Base-by-base conservation (phyloP, 1,140 invertebrate genomes). In the Glossosoma conforme region DNA sequence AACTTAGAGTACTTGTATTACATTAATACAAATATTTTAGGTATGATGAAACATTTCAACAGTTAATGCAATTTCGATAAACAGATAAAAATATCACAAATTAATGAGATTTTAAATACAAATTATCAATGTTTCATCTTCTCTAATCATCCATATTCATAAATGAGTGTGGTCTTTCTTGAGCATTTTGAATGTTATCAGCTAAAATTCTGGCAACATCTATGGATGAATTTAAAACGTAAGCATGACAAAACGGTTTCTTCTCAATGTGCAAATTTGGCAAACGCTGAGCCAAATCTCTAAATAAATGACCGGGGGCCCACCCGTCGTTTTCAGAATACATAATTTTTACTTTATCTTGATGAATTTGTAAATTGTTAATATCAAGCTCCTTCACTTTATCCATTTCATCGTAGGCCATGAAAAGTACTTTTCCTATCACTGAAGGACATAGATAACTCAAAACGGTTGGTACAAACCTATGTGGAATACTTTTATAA, bases 311-410 rank as follows among this genome's bases (percentile, higher is more conserved):
- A 1, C 77, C 51, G 0, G 89, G 89, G 47, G 81, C 81, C 90
- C 90, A 93, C 1, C 76, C 73, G 65, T 93, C 90, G 5, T 62
- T 77, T 5, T 73, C 65, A 1, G 86, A 86, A 68, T 90, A 92
- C 63, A 89, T 90, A 19, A 90, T 77, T 57, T 79, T 84, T 1
- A 92, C 60, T 51, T 83, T 77, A 21, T 72, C 57, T 21, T 77
- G 63, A 61, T 83, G 68, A 33, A 78, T 65, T 30, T 62, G 48
- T 8, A 75, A 21, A n/a, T 52, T 58, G 6, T 68, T 58, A 22
- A 83, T 67, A 53, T 87, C 78, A 13, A 84, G 56, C 28, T 82
- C 76, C 36, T 69, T 72, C 0, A 87, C 76, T 28, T 63, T 52
- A 6, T 74, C 61, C 76, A 86, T 80, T 68, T 87, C 85, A 46